Evolutionary conservation across 2,888 invertebrate genomes (phyloP), one percentile per base, ranked within the genome.

Genomic region (Globia sparganii): DNA sequence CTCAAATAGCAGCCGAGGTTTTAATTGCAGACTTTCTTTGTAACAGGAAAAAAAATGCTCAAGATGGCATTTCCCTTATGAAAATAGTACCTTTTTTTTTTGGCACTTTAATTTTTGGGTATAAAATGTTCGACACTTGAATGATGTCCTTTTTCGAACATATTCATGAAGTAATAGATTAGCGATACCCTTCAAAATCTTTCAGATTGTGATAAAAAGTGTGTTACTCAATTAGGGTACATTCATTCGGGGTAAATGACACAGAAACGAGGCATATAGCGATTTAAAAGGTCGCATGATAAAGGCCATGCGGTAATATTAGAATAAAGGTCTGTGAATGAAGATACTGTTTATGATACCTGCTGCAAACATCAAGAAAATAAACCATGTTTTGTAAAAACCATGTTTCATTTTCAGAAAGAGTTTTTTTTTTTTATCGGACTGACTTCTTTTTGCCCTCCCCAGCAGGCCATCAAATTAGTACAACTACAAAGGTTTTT

Each of bases 381-480:
- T 9, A 28, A 72, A 34, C 67, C 69, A 71, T 65, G 53, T 37
- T 68, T 37, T 37, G n/a, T 15, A 62, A 62, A 4, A 62, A 56
- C 18, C 1, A 15, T 34, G 11, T 34, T 56, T 11, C 8, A 64
- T 43, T 46, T 46, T 25, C 11, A 31, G 31, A 25, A 67, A n/a
- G 9, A n/a, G n/a, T n/a, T 53, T 37, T 56, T 56, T 53, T 25
- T 43, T n/a, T 53, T 25, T 8, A 56, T 49, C 40, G 4, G 11
- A 62, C 9, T 5, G 40, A 37, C 58, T 58, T 25, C 8, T 43
- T 58, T 72, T 78, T 56, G 21, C 15, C 34, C 18, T 69, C 4
- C 28, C 46, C 43, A 72, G 68, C 43, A 25, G 8, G n/a, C 61
- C 49, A 75, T 75, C 40, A 74, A 83, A 80, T 73, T 65, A 77